These are phyloP conservation scores for Vanessa tameamea DNA, from an alignment of 1,140 invertebrate genomes.

Conservation along the genomic window DNA sequence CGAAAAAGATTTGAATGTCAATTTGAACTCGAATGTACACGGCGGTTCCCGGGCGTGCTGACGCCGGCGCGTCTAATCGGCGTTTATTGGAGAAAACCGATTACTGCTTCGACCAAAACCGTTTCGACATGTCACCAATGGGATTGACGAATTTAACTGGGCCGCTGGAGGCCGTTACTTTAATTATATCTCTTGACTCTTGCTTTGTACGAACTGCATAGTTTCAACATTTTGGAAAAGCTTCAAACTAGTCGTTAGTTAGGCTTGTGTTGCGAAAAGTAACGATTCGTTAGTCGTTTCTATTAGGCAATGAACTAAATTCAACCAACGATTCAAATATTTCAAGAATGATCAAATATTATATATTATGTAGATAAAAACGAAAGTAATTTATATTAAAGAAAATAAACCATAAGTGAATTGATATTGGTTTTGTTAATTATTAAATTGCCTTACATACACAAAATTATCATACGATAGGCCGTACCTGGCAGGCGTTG, in stretches of 20 bases:
- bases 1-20: neutral
- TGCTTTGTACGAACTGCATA: neutral
- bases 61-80: constrained; percentile 79
- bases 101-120: constrained; percentile 70
- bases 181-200: constrained; percentile 25
- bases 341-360: too few relatives aligned
- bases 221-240: constrained; percentile 16
- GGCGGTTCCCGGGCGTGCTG: constrained; percentile 62
- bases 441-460: constrained; percentile 43
- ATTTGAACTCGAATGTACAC: constrained; percentile 51
- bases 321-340: too few relatives aligned
- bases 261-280: neutral
- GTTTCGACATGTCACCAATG: constrained; percentile 76
- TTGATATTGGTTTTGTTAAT: constrained; percentile 40
- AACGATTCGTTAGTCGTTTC: neutral
- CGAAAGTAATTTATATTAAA: neutral
- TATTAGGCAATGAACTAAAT: neutral
- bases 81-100: constrained; percentile 81
- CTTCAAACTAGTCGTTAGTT: neutral
- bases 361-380: neutral
- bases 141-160: constrained; percentile 36
- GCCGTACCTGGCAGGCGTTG: constrained; percentile 71
- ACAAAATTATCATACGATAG: constrained; percentile 31
- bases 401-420: constrained; percentile 29
- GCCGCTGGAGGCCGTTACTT: constrained; percentile 34